Evolutionary conservation across 1,140 invertebrate genomes (phyloP), one percentile per base, ranked within the genome.

Genomic region (Papilio glaucus): DNA sequence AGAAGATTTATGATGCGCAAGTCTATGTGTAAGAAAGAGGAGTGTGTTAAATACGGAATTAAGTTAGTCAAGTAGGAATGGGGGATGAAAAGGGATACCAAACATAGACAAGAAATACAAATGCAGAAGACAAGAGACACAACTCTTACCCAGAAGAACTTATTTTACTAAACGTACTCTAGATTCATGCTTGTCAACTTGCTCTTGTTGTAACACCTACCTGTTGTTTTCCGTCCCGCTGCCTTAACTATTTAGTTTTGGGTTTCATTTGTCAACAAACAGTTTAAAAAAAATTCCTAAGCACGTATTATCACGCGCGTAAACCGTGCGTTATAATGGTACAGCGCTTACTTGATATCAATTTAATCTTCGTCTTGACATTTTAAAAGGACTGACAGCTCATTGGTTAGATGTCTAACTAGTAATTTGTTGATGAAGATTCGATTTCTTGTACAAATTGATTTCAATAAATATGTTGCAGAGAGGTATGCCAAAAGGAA

Each of bases 341-440:
- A 24, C 21, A 2, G 8, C 9, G 10, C 21, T 53, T 53, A 53
- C 7, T 12, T 12, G 49, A 24, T 8, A 53, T 53, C 0, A 13
- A 45, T 18, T 18, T 53, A 53, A 53, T 53, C 49, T 53, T 53
- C 24, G 49, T 53, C 24, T 53, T 53, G 49, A 53, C 49, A 53
- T 53, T 24, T 53, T 53, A 33, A 33, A 33, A 53, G n/a, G 4
- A 9, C 21, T 53, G 12, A 10, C 49, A 21, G 18, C 9, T 53
- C 49, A 53, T 3, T 10, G 8, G 49, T 1, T 49, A 18, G 3
- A 49, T 18, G 18, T 21, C 45, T 9, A 13, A 4, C n/a, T 49
- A 18, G 15, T 8, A 49, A 49, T n/a, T n/a, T n/a, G n/a, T n/a
- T n/a, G n/a, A 49, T 49, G 15, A 21, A 9, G 15, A 18, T 21